Base-by-base conservation (phyloP, 2,113 vertebrate species). In the Aplodontia rufa region DNA sequence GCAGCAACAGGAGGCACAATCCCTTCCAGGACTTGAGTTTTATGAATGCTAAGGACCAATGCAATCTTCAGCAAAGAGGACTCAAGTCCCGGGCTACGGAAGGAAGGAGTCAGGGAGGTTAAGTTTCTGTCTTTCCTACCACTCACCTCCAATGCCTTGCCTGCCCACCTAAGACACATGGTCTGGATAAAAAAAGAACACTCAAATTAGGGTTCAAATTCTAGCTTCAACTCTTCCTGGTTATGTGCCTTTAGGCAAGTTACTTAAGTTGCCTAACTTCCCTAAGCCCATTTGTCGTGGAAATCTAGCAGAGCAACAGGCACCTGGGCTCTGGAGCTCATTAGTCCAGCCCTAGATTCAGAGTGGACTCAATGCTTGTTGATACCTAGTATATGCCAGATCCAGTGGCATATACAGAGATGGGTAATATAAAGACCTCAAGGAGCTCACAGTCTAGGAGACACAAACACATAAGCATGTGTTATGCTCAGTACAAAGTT, bases 161-260 rank as follows among this genome's bases (percentile, higher is more conserved):
- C 55, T 89, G 83, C 9, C 49, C 47, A 91, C 9, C 28, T 79
- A 74, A 91, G 45, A 90, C 0, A 87, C 13, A 68, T 11, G 37
- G 60, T 87, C 45, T 51, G 12, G 55, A 37, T 32, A 32, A 32
- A 91, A 81, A 93, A 62, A 94, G 45, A 45, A 76, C 5, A 62
- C 26, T n/a, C n/a, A 45, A 64, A 79, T 28, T 72, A 75, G 51
- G 22, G 14, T 71, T 74, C 75, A 91, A 95, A 91, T 78, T 55
- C 55, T 74, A 92, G 86, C 79, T 91, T 95, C 40, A 66, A n/a
- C n/a, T 93, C 90, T 87, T 93, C 51, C 72, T 93, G 62, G 37
- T 47, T 91, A 84, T 71, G 64, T 47, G 82, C n/a, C 62, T 53
- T 71, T 16, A 88, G 53, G 82, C 37, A 74, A 66, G 32, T 78